phyloP scores from a whole-genome alignment of 2,888 invertebrate species.

The Pammene fasciana region DNA sequence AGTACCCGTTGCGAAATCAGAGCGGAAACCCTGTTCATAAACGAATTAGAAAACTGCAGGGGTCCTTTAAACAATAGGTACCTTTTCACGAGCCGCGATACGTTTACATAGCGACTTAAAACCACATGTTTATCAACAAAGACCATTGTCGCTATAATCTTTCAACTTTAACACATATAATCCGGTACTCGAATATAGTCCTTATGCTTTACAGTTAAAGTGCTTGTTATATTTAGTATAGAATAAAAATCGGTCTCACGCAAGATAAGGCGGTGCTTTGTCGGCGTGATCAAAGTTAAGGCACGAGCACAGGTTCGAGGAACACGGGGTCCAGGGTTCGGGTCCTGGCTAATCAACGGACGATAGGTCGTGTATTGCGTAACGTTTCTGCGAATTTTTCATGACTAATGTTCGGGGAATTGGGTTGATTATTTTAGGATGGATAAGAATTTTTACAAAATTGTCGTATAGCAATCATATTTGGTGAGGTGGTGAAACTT shows the following conservation, averaged over 20 bases:
- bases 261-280: constrained; percentile 80
- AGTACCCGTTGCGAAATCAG: background rate
- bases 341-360: constrained; percentile 68
- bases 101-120: constrained; percentile 27
- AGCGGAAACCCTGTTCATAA: constrained; percentile 17
- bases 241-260: constrained; percentile 74
- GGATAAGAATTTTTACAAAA: background rate
- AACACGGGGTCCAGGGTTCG: constrained; percentile 72
- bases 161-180: constrained; percentile 27
- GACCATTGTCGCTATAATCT: constrained; percentile 36
- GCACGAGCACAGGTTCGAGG: constrained; percentile 72
- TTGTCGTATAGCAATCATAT: background rate
- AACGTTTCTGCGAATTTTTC: constrained; percentile 59
- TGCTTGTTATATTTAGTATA: constrained; percentile 74
- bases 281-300: constrained; percentile 69
- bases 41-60: constrained; percentile 17
- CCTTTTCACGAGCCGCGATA: constrained; percentile 2
- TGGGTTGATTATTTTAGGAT: constrained; percentile 13
- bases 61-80: constrained; percentile 14
- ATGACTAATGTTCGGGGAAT: constrained; percentile 13
- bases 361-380: constrained; percentile 60
- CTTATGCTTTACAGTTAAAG: background rate
- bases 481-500: background rate
- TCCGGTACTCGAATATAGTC: background rate
- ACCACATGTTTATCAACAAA: constrained; percentile 39